These are phyloP conservation scores for Rhogogaster chlorosoma DNA, from an alignment of 2,888 invertebrate species.

Conservation along the genomic window DNA sequence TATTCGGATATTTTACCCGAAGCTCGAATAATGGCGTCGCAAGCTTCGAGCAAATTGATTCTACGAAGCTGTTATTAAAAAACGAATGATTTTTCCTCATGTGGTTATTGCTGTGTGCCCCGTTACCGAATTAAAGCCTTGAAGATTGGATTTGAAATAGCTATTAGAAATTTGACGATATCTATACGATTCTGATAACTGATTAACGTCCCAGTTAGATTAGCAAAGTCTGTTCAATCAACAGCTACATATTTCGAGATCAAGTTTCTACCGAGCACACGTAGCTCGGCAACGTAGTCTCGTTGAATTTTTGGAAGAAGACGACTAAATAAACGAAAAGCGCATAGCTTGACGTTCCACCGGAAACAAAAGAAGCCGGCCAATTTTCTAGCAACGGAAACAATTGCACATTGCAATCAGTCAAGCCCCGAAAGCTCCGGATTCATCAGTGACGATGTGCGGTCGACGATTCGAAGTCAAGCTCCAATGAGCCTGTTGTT, in stretches of 20 bases:
- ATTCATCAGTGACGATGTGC: slow-evolving; percentile 12
- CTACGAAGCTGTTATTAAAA: not conserved
- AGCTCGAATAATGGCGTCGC: not conserved
- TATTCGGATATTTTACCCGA: not conserved
- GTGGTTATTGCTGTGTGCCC: not conserved
- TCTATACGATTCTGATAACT: not conserved
- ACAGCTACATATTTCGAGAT: slow-evolving; percentile 1
- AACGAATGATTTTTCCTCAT: not conserved
- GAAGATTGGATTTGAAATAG: not conserved
- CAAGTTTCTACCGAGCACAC: not conserved
- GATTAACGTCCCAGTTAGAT: not conserved
- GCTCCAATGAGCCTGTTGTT: not conserved
- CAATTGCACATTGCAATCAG: slow-evolving; percentile 32
- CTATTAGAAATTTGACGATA: not conserved
- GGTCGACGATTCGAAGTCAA: not conserved
- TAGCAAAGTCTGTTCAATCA: not conserved
- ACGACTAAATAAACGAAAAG: not conserved
- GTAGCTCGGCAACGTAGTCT: not conserved
- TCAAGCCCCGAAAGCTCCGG: not conserved
- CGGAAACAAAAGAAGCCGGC: slow-evolving; percentile 27
- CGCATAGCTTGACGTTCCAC: not conserved
- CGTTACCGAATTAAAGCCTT: not conserved
- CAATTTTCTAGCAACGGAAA: slow-evolving; percentile 4
- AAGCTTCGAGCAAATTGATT: not conserved
- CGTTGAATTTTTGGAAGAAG: not conserved